Base-by-base conservation (phyloP, 2,113 vertebrate genomes). In the Marcusenius ussheri region DNA sequence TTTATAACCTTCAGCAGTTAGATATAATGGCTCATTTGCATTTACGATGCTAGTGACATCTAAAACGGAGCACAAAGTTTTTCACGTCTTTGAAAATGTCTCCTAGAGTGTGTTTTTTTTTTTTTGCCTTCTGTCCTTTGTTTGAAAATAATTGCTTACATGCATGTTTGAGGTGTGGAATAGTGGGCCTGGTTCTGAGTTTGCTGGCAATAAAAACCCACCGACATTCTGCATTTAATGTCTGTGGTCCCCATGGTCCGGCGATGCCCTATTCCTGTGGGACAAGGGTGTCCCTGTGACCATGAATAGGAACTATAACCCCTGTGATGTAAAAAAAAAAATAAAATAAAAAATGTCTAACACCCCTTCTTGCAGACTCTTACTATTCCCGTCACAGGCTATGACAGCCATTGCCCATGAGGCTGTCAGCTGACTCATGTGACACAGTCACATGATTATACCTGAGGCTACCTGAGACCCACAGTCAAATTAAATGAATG, bases 21-120 rank as follows among this genome's bases (percentile, higher is more conserved):
- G 24, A 74, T 31, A 50, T 88, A 74, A 70, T 49, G 53, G 88
- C 6, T 88, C 42, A 88, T 74, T 88, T 70, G 88, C 45, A 70
- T 88, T 88, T 46, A 47, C 46, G 13, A 88, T 58, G 19, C 42
- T 17, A 10, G 35, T 11, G 2, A 31, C 45, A 46, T 88, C 86
- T 45, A 66, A 46, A 47, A 74, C 45, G 5, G 2, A 49, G 11
- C 87, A 46, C 3, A 19, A 62, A 58, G 31, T 58, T 62, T 58
- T 11, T 1, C 31, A 88, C 24, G 58, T 46, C 56, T 70, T 74
- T 88, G 88, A 56, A 66, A 47, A 70, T 70, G 45, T 88, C 58
- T 45, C 21, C 53, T n/a, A 17, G 53, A 62, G 53, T 11, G 35
- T 45, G 39, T 42, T 3, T 45, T 66, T 31, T 13, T 24, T 87